phyloP scores from a whole-genome alignment of 2,113 vertebrate genomes.

The Aleadryas rufinucha region DNA sequence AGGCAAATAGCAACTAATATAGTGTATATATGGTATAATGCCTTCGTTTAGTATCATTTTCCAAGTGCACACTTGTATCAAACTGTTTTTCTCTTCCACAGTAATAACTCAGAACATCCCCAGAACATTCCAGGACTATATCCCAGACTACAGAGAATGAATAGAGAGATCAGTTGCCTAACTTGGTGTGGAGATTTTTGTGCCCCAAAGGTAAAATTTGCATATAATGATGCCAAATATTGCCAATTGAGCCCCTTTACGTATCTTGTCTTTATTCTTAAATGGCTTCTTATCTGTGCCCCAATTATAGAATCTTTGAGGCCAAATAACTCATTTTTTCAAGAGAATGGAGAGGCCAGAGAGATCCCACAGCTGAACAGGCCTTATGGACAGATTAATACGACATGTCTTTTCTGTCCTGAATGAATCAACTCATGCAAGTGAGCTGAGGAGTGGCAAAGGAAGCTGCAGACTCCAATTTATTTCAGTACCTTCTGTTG shows the following conservation, averaged over 20 bases:
- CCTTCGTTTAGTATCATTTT: not conserved
- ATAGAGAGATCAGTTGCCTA: not conserved
- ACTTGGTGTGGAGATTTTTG: not conserved
- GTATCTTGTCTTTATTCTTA: not conserved
- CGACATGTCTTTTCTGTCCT: not conserved
- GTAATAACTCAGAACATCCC: not conserved
- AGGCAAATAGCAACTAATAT: not conserved
- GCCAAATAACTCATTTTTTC: not conserved
- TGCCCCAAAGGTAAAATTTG: not conserved
- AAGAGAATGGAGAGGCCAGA: not conserved
- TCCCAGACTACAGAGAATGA: not conserved
- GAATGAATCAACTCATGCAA: fast-evolving
- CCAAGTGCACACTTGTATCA: not conserved
- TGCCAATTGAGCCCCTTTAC: not conserved
- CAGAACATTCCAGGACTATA: not conserved
- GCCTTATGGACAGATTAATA: not conserved
- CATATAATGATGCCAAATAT: not conserved
- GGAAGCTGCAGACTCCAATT: not conserved
- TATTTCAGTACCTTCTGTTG: not conserved
- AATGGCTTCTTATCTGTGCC: not conserved
- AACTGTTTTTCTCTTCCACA: not conserved
- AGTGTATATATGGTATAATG: not conserved
- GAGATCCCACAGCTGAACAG: not conserved
- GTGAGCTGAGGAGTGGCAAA: not conserved
- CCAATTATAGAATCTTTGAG: not conserved